These are phyloP conservation scores for Amphiduros pacificus DNA, from an alignment of 2,888 invertebrate genomes.

Conservation along the genomic window DNA sequence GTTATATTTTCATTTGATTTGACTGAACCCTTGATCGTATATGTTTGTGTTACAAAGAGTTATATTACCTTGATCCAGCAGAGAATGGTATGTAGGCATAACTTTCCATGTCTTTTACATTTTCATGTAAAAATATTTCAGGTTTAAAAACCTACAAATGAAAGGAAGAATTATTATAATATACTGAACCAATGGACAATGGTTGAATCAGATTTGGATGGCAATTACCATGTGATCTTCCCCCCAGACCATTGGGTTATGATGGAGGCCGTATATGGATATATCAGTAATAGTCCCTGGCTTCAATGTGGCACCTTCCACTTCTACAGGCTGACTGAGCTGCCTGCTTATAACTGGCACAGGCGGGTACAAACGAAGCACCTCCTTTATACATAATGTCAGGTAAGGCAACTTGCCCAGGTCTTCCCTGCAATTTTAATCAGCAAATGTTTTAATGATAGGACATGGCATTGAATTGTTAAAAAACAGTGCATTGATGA, in stretches of 20 bases:
- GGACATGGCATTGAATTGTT: too few relatives aligned
- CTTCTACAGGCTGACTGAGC: background rate
- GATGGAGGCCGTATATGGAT: conserved; percentile 42
- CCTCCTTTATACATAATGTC: conserved; percentile 1
- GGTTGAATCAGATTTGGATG: background rate
- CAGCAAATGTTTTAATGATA: background rate
- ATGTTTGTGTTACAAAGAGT: background rate
- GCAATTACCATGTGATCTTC: conserved; percentile 25
- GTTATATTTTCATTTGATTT: background rate
- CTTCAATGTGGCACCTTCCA: conserved; percentile 29
- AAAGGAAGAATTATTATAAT: background rate
- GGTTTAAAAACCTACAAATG: background rate
- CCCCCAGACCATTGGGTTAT: conserved; percentile 42
- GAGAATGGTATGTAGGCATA: background rate
- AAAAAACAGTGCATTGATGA: too few relatives aligned
- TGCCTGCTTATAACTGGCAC: background rate
- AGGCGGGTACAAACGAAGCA: background rate
- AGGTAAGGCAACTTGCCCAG: conserved; percentile 2
- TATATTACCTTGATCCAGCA: conserved; percentile 1
- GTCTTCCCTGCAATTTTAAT: background rate
- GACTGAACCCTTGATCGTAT: background rate
- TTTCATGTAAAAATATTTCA: background rate
- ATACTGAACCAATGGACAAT: background rate
- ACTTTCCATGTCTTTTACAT: background rate
- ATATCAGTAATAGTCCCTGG: conserved; percentile 35